A percentile compares a stretch with the other conserved stretches of the same genome.
Evolutionary conservation across 2,113 vertebrate species (phyloP).

Genomic region (Pterocles orientalis): DNA sequence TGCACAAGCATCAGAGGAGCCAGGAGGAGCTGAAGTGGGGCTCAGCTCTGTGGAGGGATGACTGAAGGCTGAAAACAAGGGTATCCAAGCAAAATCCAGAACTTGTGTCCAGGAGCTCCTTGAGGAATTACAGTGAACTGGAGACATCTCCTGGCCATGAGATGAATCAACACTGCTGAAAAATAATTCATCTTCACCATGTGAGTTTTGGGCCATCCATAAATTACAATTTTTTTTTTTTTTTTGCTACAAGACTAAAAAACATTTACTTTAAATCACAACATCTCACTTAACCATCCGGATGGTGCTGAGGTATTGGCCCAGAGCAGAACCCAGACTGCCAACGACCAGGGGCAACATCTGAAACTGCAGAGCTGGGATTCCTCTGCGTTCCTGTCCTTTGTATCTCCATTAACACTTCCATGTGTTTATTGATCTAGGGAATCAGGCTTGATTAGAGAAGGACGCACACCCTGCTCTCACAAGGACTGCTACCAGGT

Average conservation of each 20-base stretch:
- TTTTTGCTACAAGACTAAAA: not conserved
- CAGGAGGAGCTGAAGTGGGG: too few relatives aligned
- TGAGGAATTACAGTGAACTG: not conserved
- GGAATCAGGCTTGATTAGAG: not conserved
- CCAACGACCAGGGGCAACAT: fast-evolving
- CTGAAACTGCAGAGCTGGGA: not conserved
- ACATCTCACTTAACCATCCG: fast-evolving
- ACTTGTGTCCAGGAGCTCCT: not conserved
- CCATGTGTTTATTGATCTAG: fast-evolving
- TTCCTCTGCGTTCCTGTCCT: not conserved
- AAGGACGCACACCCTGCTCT: too few relatives aligned
- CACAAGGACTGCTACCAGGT: not conserved
- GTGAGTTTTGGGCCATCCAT: not conserved
- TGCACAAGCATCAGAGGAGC: not conserved
- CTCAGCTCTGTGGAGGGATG: not conserved
- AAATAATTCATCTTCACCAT: not conserved
- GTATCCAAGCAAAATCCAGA: not conserved
- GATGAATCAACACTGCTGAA: not conserved
- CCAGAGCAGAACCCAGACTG: not conserved
- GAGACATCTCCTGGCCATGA: constrained; percentile 67
- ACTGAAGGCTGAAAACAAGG: not conserved
- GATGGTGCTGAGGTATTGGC: not conserved
- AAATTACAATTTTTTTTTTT: not conserved
- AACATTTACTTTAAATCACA: not conserved
- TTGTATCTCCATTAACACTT: not conserved